These are phyloP conservation scores for Drosophila tani DNA, from an alignment of 1,140 invertebrate genomes.

Conservation along the genomic window DNA sequence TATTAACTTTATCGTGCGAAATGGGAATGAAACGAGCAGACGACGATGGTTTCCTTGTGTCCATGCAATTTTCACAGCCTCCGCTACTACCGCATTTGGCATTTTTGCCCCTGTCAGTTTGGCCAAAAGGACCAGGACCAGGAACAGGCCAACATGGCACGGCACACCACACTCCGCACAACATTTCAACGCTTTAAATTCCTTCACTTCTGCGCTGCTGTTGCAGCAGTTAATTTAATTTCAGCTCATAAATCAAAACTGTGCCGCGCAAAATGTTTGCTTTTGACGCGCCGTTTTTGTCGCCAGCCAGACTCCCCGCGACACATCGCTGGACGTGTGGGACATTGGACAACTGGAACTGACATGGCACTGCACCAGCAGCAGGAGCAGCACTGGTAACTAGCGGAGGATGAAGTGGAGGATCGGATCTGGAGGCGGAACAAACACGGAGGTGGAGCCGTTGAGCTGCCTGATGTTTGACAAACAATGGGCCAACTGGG, in stretches of 20 bases:
- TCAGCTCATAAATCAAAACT: slow-evolving; percentile 84
- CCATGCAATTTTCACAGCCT: slow-evolving; percentile 57
- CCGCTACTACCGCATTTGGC: slow-evolving; percentile 1
- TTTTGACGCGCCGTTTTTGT: slow-evolving; percentile 82
- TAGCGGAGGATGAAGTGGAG: slow-evolving; percentile 10
- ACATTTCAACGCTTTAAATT: slow-evolving; percentile 78
- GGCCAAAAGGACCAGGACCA: slow-evolving; percentile 54
- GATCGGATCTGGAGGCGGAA: slow-evolving; percentile 36
- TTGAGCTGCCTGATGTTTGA: slow-evolving; percentile 67
- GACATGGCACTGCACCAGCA: slow-evolving; percentile 7
- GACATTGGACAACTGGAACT: slow-evolving; percentile 45
- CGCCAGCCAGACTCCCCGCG: slow-evolving; percentile 59
- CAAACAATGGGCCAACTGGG: slow-evolving; percentile 58
- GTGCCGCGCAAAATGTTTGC: slow-evolving; percentile 82
- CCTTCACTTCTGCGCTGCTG: slow-evolving; percentile 50
- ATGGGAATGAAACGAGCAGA: slow-evolving; percentile 46
- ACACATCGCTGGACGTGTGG: slow-evolving; percentile 16
- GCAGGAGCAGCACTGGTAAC: slow-evolving; percentile 10
- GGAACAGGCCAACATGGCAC: slow-evolving; percentile 26
- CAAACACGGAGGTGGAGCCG: slow-evolving; percentile 27
- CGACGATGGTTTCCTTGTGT: slow-evolving; percentile 63
- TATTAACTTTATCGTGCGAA: slow-evolving; percentile 69
- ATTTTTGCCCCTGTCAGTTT: slow-evolving; percentile 42
- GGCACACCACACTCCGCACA: neutral
- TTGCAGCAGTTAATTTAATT: slow-evolving; percentile 80